Percentiles rank a stretch among this genome's conserved stretches.
These are phyloP conservation scores for Macroglossus sobrinus DNA, from an alignment of 2,113 vertebrate genomes.

Conservation along the genomic window DNA sequence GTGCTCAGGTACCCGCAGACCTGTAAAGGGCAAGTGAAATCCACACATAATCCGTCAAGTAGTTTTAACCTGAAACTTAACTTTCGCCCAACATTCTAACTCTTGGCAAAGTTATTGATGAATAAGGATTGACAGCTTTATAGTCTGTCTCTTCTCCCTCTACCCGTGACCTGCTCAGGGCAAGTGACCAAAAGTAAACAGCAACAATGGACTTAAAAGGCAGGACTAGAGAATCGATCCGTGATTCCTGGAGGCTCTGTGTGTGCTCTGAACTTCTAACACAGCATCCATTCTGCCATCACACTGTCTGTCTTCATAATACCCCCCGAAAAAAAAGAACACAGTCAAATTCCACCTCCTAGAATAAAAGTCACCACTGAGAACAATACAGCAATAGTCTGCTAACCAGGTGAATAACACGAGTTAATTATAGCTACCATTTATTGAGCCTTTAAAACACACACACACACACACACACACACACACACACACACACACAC, in stretches of 20 bases:
- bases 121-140: neutral
- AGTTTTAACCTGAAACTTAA: neutral
- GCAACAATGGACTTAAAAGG: neutral
- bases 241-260: neutral
- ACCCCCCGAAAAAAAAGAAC: neutral
- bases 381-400: neutral
- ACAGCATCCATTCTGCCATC: neutral
- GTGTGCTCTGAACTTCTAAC: neutral
- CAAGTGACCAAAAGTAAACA: slow-evolving; percentile 7
- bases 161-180: neutral
- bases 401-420: neutral
- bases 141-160: neutral
- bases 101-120: slow-evolving; percentile 1
- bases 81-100: neutral
- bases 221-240: neutral
- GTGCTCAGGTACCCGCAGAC: neutral
- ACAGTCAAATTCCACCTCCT: neutral
- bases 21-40: neutral
- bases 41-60: neutral
- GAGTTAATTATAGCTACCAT: neutral
- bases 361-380: neutral
- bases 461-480: neutral
- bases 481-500: neutral
- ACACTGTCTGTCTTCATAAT: neutral
- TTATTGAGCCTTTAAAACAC: neutral